phyloP scores from a whole-genome alignment of 2,888 invertebrate species.

The Sminthurinus aureus region DNA sequence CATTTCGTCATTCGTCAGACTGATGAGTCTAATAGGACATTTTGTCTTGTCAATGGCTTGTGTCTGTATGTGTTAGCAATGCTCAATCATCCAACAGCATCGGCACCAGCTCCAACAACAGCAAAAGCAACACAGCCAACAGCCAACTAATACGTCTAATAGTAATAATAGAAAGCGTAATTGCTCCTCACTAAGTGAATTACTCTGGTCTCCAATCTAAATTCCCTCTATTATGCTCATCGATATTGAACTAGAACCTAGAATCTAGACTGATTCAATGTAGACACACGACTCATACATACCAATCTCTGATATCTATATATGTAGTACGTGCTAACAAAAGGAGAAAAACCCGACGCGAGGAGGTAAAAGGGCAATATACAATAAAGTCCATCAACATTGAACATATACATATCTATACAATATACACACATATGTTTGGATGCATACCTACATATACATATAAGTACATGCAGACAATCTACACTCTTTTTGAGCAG shows the following conservation, averaged over 20 bases:
- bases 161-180: slow-evolving; percentile 30
- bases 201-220: slow-evolving; percentile 20
- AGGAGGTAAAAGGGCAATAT: background rate
- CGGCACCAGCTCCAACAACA: too few relatives aligned
- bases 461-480: background rate
- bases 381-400: background rate
- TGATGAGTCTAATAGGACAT: slow-evolving; percentile 41
- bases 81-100: slow-evolving; percentile 2
- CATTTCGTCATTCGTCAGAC: slow-evolving; percentile 40
- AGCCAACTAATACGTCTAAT: slow-evolving; percentile 36
- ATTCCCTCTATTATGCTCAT: background rate
- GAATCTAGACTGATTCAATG: too few relatives aligned
- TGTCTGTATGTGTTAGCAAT: background rate
- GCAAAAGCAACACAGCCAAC: background rate
- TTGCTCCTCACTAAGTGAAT: slow-evolving; percentile 34
- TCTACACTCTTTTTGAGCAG: too few relatives aligned
- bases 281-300: background rate
- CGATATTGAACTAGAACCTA: too few relatives aligned
- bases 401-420: background rate
- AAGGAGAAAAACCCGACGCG: background rate
- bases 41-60: background rate
- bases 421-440: too few relatives aligned
- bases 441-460: background rate
- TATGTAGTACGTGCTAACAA: background rate
- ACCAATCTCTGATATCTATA: background rate